phyloP scores from a whole-genome alignment of 2,888 invertebrate species.

The Cactoblastis cactorum region DNA sequence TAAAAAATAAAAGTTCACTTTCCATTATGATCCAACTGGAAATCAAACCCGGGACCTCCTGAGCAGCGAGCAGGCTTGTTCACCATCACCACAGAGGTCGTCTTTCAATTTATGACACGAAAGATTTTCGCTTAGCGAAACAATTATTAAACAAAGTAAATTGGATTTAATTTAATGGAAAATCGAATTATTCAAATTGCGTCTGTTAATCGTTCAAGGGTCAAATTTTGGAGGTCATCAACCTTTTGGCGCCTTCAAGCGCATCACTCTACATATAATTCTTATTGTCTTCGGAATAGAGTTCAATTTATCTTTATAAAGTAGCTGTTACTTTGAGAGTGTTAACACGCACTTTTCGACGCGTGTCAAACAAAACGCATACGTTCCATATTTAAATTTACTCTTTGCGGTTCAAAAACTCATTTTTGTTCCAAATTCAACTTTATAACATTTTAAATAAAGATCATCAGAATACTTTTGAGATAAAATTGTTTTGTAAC shows the following conservation, averaged over 20 bases:
- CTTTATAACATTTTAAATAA: slow-evolving; percentile 22
- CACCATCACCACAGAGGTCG: no score
- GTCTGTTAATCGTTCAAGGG: slow-evolving; percentile 13
- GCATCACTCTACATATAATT: not conserved
- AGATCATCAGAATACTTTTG: not conserved
- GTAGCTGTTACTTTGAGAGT: slow-evolving; percentile 9
- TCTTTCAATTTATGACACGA: not conserved
- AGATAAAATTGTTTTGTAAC: slow-evolving; percentile 28
- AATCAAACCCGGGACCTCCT: no score
- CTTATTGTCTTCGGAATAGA: not conserved
- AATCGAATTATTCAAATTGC: slow-evolving; percentile 11
- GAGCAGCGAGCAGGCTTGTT: no score
- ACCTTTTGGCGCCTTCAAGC: slow-evolving; percentile 19
- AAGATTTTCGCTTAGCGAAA: not conserved
- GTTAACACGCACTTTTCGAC: slow-evolving; percentile 35
- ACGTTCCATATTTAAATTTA: slow-evolving; percentile 17
- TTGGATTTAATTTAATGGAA: slow-evolving; percentile 14
- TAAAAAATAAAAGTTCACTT: no score
- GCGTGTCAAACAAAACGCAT: slow-evolving; percentile 56
- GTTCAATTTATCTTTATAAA: not conserved
- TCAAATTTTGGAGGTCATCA: slow-evolving; percentile 37
- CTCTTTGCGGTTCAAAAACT: slow-evolving; percentile 20
- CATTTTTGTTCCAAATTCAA: slow-evolving; percentile 20
- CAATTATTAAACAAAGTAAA: not conserved
- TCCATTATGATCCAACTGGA: no score